Evolutionary conservation across 2,888 invertebrate genomes (phyloP).

Genomic region (Nomada fucata): DNA sequence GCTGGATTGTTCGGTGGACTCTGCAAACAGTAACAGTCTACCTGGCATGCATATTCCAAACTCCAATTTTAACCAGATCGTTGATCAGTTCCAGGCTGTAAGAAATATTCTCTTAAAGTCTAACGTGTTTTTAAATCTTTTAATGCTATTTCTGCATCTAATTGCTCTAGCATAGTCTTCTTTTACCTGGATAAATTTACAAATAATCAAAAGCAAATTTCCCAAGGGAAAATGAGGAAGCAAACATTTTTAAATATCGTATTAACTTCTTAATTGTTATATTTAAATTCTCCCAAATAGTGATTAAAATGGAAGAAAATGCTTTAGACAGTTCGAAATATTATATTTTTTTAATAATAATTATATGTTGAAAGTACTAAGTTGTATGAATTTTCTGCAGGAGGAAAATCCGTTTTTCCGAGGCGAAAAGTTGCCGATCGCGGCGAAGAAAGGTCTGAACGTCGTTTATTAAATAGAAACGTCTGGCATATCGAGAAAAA

Average conservation of each 20-base stretch:
- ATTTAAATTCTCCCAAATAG: not conserved
- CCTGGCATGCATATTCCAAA: constrained; percentile 83
- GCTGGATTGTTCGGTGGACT: constrained; percentile 93
- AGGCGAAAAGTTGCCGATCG: constrained; percentile 95
- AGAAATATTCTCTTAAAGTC: not conserved
- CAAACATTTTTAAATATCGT: too few species aligned
- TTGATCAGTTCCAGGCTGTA: constrained; percentile 86
- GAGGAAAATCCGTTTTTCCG: constrained; percentile 92
- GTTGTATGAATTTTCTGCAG: constrained; percentile 84
- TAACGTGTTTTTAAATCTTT: too few species aligned
- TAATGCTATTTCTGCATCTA: not conserved
- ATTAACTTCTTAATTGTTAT: too few species aligned
- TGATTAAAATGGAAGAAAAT: not conserved
- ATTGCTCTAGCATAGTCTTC: too few species aligned
- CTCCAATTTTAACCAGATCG: constrained; percentile 89
- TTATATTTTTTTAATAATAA: not conserved
- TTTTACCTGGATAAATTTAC: too few species aligned
- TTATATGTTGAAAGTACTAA: not conserved
- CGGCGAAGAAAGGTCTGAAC: constrained; percentile 96
- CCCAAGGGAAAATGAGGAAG: too few species aligned
- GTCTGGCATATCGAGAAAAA: not conserved
- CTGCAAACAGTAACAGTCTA: constrained; percentile 80
- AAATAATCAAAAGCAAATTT: too few species aligned
- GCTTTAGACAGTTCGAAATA: not conserved
- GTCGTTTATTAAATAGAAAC: constrained; percentile 84